Evolutionary conservation across 2,797 vertebrate genomes (phyloP), one percentile per base, ranked within the genome.

Genomic region (Neomorphus geoffroyi): DNA sequence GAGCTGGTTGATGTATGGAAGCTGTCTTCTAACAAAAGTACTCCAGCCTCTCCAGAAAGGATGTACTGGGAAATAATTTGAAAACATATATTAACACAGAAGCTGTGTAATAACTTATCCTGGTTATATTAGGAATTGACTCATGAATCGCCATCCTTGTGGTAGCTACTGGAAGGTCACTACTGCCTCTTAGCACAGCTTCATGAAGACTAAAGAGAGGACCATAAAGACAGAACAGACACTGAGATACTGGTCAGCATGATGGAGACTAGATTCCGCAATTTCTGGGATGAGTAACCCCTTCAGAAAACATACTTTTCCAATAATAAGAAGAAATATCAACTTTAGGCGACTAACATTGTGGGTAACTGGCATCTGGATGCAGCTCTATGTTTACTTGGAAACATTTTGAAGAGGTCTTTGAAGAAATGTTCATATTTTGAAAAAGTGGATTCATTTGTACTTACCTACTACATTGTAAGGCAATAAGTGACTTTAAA

Each of bases 141-240:
- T 61, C 27, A 13, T 4, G 28, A 13, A 48, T 60, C 1, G 0
- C 5, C 1, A 2, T 30, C 16, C 24, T 1, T 1, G 5, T 7
- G 2, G 13, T 27, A 45, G 9, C 12, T 72, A 21, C 18, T 80
- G 17, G n/a, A 74, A 27, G 14, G 9, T 4, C 66, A 41, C 4
- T 33, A 27, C 9, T 54, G 15, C 10, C 10, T 37, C 11, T 64
- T 62, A 22, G 24, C 3, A 16, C 22, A 74, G 9, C 18, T 74
- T 41, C 18, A 23, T 2, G 24, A 27, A 80, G 28, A 26, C 5
- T 7, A 33, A 75, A 54, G 23, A 23, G 37, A 46, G 12, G 8
- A 7, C 3, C 37, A 64, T 28, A 41, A 87, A 17, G 18, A 35
- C 41, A 50, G 43, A 80, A 48, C 2, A 74, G 26, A 27, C 4